Evolutionary conservation across 2,888 invertebrate genomes (phyloP), one percentile per base, ranked within the genome.

Genomic region (Rapana venosa): DNA sequence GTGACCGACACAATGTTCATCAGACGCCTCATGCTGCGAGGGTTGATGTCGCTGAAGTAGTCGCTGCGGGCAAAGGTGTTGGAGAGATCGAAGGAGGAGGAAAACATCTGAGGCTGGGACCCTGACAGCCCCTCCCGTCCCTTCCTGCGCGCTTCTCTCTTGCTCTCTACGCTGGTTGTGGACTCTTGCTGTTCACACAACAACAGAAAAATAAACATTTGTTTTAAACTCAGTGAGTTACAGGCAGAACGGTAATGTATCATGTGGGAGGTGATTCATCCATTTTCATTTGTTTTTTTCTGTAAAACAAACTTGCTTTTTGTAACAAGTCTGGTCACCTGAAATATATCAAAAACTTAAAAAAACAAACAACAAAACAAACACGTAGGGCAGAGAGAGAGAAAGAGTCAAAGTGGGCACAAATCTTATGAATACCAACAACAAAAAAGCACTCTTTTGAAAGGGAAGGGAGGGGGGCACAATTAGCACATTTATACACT

Each of bases 1-100:
- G 99, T 99, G 89, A 99, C 98, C 95, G 99, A 99, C 90, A 99
- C 98, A 90, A 99, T 99, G 96, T 99, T 99, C 98, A 99, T 98
- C 47, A 99, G 97, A 89, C 99, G 97, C 91, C 98, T 97, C 98
- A 99, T 99, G 94, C 98, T 99, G 86, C 99, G 97, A 0, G 99
- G 99, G 97, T 99, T 99, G 92, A 99, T 98, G 96, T 99, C 99
- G 94, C 99, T 99, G 96, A 99, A 99, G 97, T 99, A 99, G 96
- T 99, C 99, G 95, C 99, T 99, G 0, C 99, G 99, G 35, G 99
- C 97, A 92, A 99, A 92, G 0, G 95, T 93, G 88, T 94, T 94
- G 32, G 94, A 94, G 35, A 96, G 93, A 90, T 96, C 96, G 90
- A 94, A 93, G 79, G 93, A 93, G 0, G 95, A 95, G n/a, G 94